A percentile compares a stretch with the other conserved stretches of the same genome.
Conservation (phyloP, 1,140 invertebrate species). For the Xylocopa sonorina region DNA sequence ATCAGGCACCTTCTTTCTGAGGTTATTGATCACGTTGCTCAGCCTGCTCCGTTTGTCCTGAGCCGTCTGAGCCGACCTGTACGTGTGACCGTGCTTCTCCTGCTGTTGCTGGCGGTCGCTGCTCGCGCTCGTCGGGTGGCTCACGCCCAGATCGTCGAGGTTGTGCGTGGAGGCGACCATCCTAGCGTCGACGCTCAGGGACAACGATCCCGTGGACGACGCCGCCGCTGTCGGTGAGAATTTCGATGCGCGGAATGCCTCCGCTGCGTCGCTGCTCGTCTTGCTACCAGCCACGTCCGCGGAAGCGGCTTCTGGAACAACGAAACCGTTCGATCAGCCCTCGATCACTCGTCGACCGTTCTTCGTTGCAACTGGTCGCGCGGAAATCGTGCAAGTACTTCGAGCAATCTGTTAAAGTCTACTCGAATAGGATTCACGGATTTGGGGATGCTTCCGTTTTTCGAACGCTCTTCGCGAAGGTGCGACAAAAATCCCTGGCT, state of each 20-base stretch:
- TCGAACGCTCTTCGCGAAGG: no score
- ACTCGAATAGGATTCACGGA: no score
- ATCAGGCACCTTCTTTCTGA: slow-evolving; percentile 77
- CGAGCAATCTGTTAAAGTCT: no score
- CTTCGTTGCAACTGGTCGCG: no score
- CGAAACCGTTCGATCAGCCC: no score
- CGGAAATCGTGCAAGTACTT: no score
- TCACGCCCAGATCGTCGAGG: slow-evolving; percentile 72
- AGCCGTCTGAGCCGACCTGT: slow-evolving; percentile 71
- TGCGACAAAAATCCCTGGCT: no score
- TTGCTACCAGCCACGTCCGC: slow-evolving; percentile 74
- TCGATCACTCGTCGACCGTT: no score
- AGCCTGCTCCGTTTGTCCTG: slow-evolving; percentile 79
- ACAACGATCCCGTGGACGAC: slow-evolving; percentile 38
- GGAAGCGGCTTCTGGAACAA: slow-evolving; percentile 72
- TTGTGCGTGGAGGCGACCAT: slow-evolving; percentile 80
- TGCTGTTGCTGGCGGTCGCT: slow-evolving; percentile 70
- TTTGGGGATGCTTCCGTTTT: no score
- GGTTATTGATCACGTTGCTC: slow-evolving; percentile 80
- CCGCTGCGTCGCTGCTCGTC: slow-evolving; percentile 60
- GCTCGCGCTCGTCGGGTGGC: slow-evolving; percentile 68
- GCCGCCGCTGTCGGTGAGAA: slow-evolving; percentile 54
- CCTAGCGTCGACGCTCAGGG: slow-evolving; percentile 55
- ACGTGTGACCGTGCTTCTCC: slow-evolving; percentile 57
- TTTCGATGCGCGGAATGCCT: slow-evolving; percentile 58